These are phyloP conservation scores for Julus scandinavius DNA, from an alignment of 2,888 invertebrate genomes.

Conservation along the genomic window DNA sequence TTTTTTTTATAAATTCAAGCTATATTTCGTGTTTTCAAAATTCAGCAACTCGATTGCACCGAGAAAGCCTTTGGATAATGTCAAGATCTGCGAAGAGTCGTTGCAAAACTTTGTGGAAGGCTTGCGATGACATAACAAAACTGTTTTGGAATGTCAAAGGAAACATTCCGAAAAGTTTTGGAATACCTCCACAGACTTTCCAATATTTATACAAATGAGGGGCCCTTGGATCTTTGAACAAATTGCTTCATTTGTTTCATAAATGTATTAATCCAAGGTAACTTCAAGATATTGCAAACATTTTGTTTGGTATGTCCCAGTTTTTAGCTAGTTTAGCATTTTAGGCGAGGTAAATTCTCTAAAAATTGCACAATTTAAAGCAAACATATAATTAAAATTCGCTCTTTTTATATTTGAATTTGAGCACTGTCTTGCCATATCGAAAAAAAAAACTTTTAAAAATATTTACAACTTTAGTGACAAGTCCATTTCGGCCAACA, in stretches of 20 bases:
- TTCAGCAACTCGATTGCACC: too few relatives aligned
- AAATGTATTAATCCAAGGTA: background rate
- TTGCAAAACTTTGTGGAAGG: too few relatives aligned
- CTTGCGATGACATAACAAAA: too few relatives aligned
- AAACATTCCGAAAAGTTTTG: too few relatives aligned
- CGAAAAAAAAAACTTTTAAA: background rate
- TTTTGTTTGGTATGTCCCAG: background rate
- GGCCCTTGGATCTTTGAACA: background rate
- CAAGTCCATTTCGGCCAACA: background rate
- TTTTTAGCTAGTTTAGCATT: background rate
- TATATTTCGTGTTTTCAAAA: background rate
- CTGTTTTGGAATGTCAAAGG: too few relatives aligned
- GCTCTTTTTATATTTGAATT: background rate
- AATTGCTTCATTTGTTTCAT: background rate
- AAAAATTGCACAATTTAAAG: background rate
- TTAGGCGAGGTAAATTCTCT: too few relatives aligned
- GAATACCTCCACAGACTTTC: too few relatives aligned
- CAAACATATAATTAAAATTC: background rate
- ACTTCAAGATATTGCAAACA: background rate
- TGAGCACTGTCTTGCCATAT: background rate
- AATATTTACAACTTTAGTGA: background rate
- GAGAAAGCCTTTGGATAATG: too few relatives aligned
- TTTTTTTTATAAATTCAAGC: background rate
- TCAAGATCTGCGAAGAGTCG: too few relatives aligned
- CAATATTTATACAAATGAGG: too few relatives aligned